Conservation (phyloP, 2,797 vertebrate species). For the Lagocephalus sceleratus region DNA sequence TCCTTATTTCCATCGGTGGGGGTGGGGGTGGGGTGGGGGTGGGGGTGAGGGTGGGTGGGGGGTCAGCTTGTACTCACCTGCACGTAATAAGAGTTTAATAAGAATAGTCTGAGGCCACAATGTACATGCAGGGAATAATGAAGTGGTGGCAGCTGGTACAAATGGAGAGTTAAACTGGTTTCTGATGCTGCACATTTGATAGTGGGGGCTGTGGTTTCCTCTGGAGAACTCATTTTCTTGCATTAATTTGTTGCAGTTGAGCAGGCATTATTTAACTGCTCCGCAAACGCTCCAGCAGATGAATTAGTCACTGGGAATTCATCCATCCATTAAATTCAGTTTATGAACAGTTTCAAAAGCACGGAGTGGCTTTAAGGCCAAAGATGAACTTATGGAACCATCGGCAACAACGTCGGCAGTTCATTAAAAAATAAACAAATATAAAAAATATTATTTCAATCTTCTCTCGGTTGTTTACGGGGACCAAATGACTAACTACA, state of each 20-base stretch:
- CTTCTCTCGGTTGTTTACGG: too few relatives aligned
- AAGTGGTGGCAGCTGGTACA: conserved; percentile 7
- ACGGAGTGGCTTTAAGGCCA: too few relatives aligned
- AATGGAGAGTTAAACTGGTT: conserved; percentile 17
- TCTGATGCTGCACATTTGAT: background rate
- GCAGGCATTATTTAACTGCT: conserved; percentile 3
- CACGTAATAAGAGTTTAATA: conserved; percentile 32
- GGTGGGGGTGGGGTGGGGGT: conserved; percentile 24
- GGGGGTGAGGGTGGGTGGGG: background rate
- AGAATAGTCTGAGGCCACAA: too few relatives aligned
- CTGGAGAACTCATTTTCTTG: background rate
- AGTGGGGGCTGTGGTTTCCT: background rate
- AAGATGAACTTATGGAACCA: too few relatives aligned
- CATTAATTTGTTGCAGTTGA: conserved; percentile 1
- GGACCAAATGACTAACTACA: too few relatives aligned
- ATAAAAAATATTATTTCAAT: background rate
- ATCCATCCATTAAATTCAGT: too few relatives aligned
- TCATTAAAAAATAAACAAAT: too few relatives aligned
- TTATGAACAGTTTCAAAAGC: too few relatives aligned
- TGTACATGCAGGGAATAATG: conserved; percentile 33
- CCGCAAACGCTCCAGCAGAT: background rate
- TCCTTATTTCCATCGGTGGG: conserved; percentile 33
- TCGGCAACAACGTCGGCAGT: too few relatives aligned
- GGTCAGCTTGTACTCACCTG: conserved; percentile 41
- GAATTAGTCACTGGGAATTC: too few relatives aligned